A percentile compares a stretch with the other conserved stretches of the same genome.
These are phyloP conservation scores for Furcifer pardalis DNA, from an alignment of 2,797 vertebrate species.

Conservation along the genomic window DNA sequence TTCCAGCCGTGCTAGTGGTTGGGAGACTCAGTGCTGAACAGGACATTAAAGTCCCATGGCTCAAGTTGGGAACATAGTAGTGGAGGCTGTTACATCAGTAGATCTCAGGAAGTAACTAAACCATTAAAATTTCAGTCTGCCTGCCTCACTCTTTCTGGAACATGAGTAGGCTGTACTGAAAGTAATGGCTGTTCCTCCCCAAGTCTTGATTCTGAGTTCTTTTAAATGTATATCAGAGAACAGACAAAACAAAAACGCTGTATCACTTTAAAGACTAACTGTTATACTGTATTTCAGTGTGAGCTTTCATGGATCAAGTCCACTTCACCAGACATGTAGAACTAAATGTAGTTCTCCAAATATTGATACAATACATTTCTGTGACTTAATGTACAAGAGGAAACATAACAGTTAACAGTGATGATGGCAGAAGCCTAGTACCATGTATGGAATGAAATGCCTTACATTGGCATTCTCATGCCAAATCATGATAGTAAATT, in stretches of 20 bases:
- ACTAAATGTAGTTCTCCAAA: conserved; percentile 48
- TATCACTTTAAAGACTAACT: too few relatives aligned
- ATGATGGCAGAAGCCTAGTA: conserved; percentile 24
- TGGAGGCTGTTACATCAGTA: background rate
- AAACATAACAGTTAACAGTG: conserved; percentile 35
- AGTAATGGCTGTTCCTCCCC: background rate
- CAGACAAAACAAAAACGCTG: too few relatives aligned
- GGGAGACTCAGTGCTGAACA: background rate
- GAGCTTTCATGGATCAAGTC: too few relatives aligned
- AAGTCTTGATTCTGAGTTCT: too few relatives aligned
- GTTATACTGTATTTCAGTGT: too few relatives aligned
- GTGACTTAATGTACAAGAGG: conserved; percentile 42
- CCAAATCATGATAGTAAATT: conserved; percentile 55
- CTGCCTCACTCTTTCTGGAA: background rate
- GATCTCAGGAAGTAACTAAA: background rate
- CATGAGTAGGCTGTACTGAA: background rate
- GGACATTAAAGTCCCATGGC: too few relatives aligned
- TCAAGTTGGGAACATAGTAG: background rate
- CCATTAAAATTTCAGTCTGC: too few relatives aligned
- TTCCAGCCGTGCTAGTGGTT: background rate
- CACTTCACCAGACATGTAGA: background rate
- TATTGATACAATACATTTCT: conserved; percentile 43
- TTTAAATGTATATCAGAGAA: too few relatives aligned
- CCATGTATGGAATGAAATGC: conserved; percentile 33
- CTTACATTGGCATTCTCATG: conserved; percentile 28